Evolutionary conservation across 1,140 invertebrate species (phyloP), one percentile per base, ranked within the genome.

Genomic region (Apolygus lucorum): DNA sequence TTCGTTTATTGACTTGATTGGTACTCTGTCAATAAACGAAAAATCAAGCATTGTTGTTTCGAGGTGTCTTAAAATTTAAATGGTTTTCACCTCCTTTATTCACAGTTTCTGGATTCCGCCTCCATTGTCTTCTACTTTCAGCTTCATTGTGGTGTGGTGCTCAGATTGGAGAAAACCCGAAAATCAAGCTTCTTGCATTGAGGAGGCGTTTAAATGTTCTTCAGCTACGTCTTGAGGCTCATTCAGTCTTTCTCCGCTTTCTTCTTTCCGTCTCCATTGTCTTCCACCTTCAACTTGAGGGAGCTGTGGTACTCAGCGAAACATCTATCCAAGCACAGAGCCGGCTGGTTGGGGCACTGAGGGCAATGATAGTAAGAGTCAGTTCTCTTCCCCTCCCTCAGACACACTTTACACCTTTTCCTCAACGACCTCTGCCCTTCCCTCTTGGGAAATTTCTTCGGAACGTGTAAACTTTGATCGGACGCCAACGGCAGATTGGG

Each of bases 381-480:
- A 22, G 54, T 59, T 11, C 54, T 8, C 22, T 59, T 59, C 4
- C 54, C 54, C 2, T 13, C 11, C 4, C 22, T 11, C 54, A 59
- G 22, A 59, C 54, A 59, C 22, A 59, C 54, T 59, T 59, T 59
- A 24, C 54, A 59, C 54, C 54, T 11, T 59, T 59, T 59, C 22
- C 54, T 59, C 54, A 59, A 22, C 2, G 54, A 11, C 22, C 54
- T 8, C 22, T 59, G 54, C 4, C 54, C 54, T 24, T 59, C 13
- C 22, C 54, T 13, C 54, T 59, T 59, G 54, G 54, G 54, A 59
- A 59, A 59, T 59, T 59, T 59, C 54, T 21, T 59, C 2, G 54
- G 54, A 59, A 59, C 54, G 54, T 59, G 54, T 13, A 59, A 24
- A 13, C 4, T 21, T 4, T 59, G 8, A 21, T 24, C 22, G 11